These are phyloP conservation scores for Microplitis manilae DNA, from an alignment of 2,888 invertebrate species.

Conservation along the genomic window DNA sequence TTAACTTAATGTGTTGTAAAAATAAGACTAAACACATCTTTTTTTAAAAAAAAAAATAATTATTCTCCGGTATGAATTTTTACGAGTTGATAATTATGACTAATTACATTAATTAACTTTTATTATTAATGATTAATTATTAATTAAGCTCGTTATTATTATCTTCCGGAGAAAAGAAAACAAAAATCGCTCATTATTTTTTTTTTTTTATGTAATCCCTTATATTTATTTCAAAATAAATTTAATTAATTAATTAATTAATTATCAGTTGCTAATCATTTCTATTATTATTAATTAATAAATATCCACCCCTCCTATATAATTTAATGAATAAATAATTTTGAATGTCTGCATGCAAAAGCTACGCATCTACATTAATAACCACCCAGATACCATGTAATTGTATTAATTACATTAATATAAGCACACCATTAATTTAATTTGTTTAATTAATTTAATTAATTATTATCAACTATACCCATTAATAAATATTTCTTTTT, in stretches of 20 bases:
- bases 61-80: too few species aligned
- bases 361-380: conserved; percentile 56
- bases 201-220: too few species aligned
- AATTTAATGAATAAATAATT: conserved; percentile 49
- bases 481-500: background rate
- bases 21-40: too few species aligned
- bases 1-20: too few species aligned
- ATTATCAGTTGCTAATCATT: conserved; percentile 16
- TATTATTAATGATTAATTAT: too few species aligned
- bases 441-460: background rate
- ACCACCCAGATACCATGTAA: conserved; percentile 48
- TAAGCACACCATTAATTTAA: background rate
- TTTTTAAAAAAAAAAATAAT: too few species aligned
- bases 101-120: too few species aligned
- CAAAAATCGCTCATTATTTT: too few species aligned
- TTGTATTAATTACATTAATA: conserved; percentile 7
- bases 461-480: background rate
- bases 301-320: conserved; percentile 13
- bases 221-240: too few species aligned
- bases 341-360: conserved; percentile 61
- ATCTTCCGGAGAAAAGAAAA: too few species aligned
- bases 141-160: too few species aligned
- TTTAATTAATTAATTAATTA: background rate
- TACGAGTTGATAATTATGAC: too few species aligned
- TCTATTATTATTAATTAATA: conserved; percentile 5